Conservation (phyloP, 1,140 invertebrate genomes). For the Drosophila ohnishii region DNA sequence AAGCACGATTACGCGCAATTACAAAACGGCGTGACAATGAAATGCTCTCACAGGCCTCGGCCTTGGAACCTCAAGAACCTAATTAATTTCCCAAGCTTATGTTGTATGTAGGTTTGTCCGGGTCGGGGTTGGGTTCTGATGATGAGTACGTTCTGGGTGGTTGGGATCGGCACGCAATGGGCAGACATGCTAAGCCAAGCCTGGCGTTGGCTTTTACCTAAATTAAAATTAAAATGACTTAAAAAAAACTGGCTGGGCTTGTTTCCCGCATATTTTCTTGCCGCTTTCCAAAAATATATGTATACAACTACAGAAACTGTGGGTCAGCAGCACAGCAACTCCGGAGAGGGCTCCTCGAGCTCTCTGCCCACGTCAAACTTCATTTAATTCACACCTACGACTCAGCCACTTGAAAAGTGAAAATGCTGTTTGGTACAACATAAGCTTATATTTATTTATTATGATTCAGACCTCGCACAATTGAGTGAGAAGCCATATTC, state of each 20-base stretch:
- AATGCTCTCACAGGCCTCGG: slow-evolving; percentile 9
- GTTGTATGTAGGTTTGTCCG: slow-evolving; percentile 18
- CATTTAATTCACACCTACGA: slow-evolving; percentile 44
- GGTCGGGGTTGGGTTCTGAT: slow-evolving; percentile 25
- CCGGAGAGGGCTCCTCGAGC: background rate
- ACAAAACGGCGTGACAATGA: slow-evolving; percentile 66
- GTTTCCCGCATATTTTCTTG: slow-evolving; percentile 26
- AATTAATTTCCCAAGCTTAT: slow-evolving; percentile 63
- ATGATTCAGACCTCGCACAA: slow-evolving; percentile 33
- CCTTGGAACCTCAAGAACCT: slow-evolving; percentile 27
- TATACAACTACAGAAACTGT: slow-evolving; percentile 15
- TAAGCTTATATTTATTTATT: slow-evolving; percentile 29
- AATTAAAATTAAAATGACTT: slow-evolving; percentile 62
- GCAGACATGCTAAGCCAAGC: slow-evolving; percentile 45
- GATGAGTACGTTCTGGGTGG: slow-evolving; percentile 44
- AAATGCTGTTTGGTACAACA: slow-evolving; percentile 12
- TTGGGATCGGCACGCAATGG: slow-evolving; percentile 57
- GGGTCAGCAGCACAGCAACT: slow-evolving; percentile 40
- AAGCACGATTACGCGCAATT: slow-evolving; percentile 65
- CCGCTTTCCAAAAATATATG: slow-evolving; percentile 19
- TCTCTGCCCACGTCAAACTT: slow-evolving; percentile 21
- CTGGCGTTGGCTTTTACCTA: slow-evolving; percentile 59
- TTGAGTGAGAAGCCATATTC: slow-evolving; percentile 13
- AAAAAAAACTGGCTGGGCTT: slow-evolving; percentile 33
- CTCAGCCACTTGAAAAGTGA: slow-evolving; percentile 39